A percentile compares a stretch with the other conserved stretches of the same genome.
Conservation (phyloP, 2,113 vertebrate species). For the Limanda limanda region DNA sequence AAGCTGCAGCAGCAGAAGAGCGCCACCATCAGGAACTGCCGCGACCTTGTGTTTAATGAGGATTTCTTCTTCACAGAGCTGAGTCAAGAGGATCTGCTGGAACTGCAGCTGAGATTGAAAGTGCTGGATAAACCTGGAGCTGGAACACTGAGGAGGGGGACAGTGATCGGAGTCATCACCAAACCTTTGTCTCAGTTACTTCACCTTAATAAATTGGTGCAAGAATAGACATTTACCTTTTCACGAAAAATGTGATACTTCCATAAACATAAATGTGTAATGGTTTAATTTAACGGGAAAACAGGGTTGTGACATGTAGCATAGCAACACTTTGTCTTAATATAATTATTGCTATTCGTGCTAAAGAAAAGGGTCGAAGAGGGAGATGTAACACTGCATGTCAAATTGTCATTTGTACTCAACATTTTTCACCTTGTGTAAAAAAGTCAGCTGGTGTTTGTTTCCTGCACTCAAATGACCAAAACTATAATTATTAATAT, state of each 20-base stretch:
- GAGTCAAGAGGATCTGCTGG: constrained; percentile 56
- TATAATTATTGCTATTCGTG: too few relatives aligned
- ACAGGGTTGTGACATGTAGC: too few relatives aligned
- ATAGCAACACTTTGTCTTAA: too few relatives aligned
- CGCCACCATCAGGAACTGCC: constrained; percentile 76
- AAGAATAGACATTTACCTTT: not conserved
- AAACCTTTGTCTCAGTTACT: constrained; percentile 77
- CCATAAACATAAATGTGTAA: not conserved
- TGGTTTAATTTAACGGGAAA: not conserved
- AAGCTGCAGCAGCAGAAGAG: constrained; percentile 80
- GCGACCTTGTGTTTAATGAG: constrained; percentile 80
- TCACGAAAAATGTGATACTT: too few relatives aligned
- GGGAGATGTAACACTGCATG: too few relatives aligned
- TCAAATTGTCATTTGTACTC: too few relatives aligned
- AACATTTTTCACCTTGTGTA: too few relatives aligned
- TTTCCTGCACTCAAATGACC: too few relatives aligned
- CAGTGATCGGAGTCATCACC: constrained; percentile 67
- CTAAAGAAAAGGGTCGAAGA: too few relatives aligned
- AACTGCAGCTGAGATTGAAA: constrained; percentile 75
- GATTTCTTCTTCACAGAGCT: constrained; percentile 83
- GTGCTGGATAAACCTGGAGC: constrained; percentile 73
- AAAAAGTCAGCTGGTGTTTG: too few relatives aligned
- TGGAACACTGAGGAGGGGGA: constrained; percentile 63
- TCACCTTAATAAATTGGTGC: constrained; percentile 25
- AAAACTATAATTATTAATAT: too few relatives aligned